These are phyloP conservation scores for Myoxocephalus aenaeus DNA, from an alignment of 2,797 vertebrate genomes.

Conservation along the genomic window DNA sequence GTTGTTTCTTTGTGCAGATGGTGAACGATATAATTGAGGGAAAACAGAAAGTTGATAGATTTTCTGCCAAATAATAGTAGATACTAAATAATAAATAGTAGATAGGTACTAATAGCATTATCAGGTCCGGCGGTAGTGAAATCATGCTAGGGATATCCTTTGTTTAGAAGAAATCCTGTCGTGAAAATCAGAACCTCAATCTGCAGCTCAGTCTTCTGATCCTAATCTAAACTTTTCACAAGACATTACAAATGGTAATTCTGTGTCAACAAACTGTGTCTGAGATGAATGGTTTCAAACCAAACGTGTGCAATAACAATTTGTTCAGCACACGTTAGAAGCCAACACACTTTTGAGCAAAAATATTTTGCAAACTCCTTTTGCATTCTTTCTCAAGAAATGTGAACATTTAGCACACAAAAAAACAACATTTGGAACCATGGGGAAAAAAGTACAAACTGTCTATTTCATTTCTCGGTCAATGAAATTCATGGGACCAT, in stretches of 20 bases:
- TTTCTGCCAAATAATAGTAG: not conserved
- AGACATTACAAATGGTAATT: not conserved
- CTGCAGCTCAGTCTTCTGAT: not conserved
- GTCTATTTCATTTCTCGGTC: not conserved
- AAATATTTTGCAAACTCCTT: not conserved
- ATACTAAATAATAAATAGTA: not conserved
- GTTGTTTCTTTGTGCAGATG: slow-evolving; percentile 56
- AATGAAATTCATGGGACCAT: not conserved
- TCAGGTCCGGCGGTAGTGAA: not conserved
- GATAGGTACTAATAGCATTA: not conserved
- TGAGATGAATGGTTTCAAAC: not conserved
- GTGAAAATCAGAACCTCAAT: not conserved
- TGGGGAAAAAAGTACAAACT: not conserved
- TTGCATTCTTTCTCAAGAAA: too few relatives aligned
- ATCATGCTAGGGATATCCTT: not conserved
- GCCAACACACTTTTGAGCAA: not conserved
- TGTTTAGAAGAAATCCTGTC: not conserved
- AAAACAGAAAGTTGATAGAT: not conserved
- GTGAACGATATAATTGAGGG: not conserved
- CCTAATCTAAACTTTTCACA: not conserved
- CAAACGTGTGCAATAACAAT: not conserved
- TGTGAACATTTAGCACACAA: too few relatives aligned
- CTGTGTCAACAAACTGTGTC: not conserved
- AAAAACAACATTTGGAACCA: too few relatives aligned
- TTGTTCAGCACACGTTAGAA: not conserved